These are phyloP conservation scores for Macrobrachium nipponense DNA, from an alignment of 1,140 invertebrate genomes.

Conservation along the genomic window DNA sequence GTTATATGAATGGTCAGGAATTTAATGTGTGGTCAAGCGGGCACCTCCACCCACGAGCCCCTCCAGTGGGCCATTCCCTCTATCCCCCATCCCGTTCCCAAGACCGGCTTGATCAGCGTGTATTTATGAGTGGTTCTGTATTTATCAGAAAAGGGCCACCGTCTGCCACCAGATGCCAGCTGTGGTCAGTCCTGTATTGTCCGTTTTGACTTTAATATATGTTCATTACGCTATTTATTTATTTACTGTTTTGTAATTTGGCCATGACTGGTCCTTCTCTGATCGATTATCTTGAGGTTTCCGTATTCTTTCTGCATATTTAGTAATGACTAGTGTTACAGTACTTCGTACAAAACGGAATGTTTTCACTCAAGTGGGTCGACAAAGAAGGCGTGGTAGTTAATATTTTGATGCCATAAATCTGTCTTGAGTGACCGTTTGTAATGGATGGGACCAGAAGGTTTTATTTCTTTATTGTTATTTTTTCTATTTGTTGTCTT, in stretches of 20 bases:
- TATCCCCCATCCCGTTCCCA: background rate
- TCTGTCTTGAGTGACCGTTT: slow-evolving; percentile 42
- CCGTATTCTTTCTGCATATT: background rate
- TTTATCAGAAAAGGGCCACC: slow-evolving; percentile 51
- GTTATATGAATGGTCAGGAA: background rate
- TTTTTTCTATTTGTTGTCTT: too few relatives aligned
- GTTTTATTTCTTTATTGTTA: background rate
- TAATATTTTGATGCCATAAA: slow-evolving; percentile 32
- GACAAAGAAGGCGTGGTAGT: background rate
- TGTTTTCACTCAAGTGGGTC: background rate
- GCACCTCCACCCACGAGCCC: background rate
- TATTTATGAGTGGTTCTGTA: slow-evolving; percentile 47
- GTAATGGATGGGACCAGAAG: slow-evolving; percentile 23
- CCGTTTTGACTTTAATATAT: too few relatives aligned
- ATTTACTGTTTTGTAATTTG: background rate
- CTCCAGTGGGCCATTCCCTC: background rate
- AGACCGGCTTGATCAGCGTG: slow-evolving; percentile 41
- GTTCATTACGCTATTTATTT: too few relatives aligned
- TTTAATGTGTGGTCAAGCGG: background rate
- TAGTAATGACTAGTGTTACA: background rate
- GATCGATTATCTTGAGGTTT: too few relatives aligned
- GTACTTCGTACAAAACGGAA: too few relatives aligned
- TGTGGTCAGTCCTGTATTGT: slow-evolving; percentile 15
- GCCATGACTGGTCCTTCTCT: background rate
- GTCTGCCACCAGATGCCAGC: slow-evolving; percentile 35